Conservation (phyloP, 2,888 invertebrate genomes). For the Xylocampa areola region DNA sequence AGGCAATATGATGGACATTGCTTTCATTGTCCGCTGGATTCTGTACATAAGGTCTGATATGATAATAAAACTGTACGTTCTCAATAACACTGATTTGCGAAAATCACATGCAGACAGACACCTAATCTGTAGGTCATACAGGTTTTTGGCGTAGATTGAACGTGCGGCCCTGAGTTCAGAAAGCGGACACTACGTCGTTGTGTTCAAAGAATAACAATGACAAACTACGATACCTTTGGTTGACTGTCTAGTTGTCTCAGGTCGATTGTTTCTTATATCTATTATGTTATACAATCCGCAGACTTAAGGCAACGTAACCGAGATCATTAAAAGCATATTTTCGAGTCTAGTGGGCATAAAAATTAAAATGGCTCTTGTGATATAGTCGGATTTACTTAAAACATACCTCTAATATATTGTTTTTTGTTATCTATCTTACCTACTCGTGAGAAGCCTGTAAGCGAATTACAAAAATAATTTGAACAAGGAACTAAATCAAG, state of each 20-base stretch:
- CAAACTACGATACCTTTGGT: slow-evolving; percentile 1
- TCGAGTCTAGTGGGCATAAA: slow-evolving; percentile 40
- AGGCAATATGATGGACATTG: too few species aligned
- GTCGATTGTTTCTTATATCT: neutral
- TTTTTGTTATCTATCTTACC: too few species aligned
- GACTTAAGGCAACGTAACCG: neutral
- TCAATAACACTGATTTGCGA: slow-evolving; percentile 4
- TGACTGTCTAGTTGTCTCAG: neutral
- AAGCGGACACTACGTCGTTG: slow-evolving; percentile 30
- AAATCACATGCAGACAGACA: slow-evolving; percentile 16
- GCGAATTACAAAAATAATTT: too few species aligned
- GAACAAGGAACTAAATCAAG: neutral
- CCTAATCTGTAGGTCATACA: slow-evolving; percentile 37
- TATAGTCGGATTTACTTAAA: too few species aligned
- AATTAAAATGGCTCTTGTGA: neutral
- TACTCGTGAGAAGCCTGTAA: too few species aligned
- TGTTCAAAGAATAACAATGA: slow-evolving; percentile 32
- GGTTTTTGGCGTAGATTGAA: slow-evolving; percentile 30
- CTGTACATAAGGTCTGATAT: neutral
- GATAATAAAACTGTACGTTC: slow-evolving; percentile 2
- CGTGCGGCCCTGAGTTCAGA: slow-evolving; percentile 47
- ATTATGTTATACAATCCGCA: slow-evolving; percentile 5
- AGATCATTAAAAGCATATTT: slow-evolving; percentile 27
- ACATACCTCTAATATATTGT: too few species aligned
- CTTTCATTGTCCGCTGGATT: too few species aligned